These are phyloP conservation scores for Cyclina sinensis DNA, from an alignment of 1,140 invertebrate species.

Conservation along the genomic window DNA sequence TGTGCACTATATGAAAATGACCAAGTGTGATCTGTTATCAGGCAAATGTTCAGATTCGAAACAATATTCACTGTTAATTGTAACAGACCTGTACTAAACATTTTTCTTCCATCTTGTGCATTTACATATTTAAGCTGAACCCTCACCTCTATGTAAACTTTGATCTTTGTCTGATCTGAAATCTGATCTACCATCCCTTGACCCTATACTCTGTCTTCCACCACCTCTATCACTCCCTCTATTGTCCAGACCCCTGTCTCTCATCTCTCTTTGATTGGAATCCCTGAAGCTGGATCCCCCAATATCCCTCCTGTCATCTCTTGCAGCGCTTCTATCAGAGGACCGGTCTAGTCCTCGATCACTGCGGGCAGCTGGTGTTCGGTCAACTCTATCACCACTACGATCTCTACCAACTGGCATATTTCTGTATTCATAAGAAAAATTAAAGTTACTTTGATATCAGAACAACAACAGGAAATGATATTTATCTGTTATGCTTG, in stretches of 20 bases:
- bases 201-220: constrained; percentile 26
- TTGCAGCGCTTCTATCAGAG: neutral
- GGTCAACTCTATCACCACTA: constrained; percentile 41
- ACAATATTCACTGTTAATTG: no score
- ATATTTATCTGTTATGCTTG: no score
- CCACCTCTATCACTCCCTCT: neutral
- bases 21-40: no score
- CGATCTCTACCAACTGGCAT: constrained; percentile 30
- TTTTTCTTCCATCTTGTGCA: no score
- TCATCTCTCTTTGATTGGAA: constrained; percentile 5
- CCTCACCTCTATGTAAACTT: constrained; percentile 53
- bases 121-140: no score
- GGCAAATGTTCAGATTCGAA: no score
- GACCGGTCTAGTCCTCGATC: constrained; percentile 23
- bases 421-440: constrained; percentile 12
- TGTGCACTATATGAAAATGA: no score
- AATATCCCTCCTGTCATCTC: constrained; percentile 49
- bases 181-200: constrained; percentile 20
- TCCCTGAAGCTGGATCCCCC: constrained; percentile 3
- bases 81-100: no score
- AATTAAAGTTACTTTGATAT: no score
- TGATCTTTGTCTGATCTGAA: constrained; percentile 55
- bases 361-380: constrained; percentile 8
- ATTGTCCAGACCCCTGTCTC: constrained; percentile 1
- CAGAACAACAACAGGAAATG: no score